Base-by-base conservation (phyloP, 2,888 invertebrate species). In the Eupithecia dodoneata region DNA sequence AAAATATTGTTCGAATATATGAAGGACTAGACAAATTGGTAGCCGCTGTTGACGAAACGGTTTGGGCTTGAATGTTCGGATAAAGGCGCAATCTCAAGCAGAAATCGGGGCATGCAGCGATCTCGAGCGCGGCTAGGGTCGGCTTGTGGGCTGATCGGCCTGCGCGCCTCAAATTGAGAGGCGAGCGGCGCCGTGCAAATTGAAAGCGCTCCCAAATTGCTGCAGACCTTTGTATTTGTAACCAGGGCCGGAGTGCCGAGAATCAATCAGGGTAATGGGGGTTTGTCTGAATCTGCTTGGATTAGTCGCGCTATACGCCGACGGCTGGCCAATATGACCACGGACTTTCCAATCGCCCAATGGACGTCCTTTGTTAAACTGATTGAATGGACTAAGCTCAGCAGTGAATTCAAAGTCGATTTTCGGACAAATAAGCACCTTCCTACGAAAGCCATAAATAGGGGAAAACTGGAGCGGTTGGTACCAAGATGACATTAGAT, bases 251-350 rank as follows among this genome's bases (percentile, higher is more conserved):
- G 85, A 88, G 86, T 86, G 87, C 85, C 89, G 90, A 89, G 90
- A 93, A 94, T 94, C 94, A 94, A 94, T 94, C 94, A 93, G 88
- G 85, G 91, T 94, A 94, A 94, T 93, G 89, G 93, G 88, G 89
- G 89, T 90, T 91, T 89, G 91, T 90, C 88, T 91, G 87, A 92
- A 91, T 93, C 91, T 90, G 88, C 85, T 84, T 87, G 91, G 92
- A 93, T 94, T 94, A 93, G 91, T 87, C 87, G 86, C 87, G 87
- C 88, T 85, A 86, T 88, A 88, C 87, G 87, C 87, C 85, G 83
- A 83, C 70, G 83, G 81, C 80, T 81, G 83, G 86, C 81, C 83
- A 82, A 83, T 83, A 83, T 82, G 83, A 79, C 82, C 80, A 82
- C 85, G 83, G 87, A 88, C 88, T 90, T 90, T 88, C 86, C 87